Evolutionary conservation across 2,888 invertebrate species (phyloP), one percentile per base, ranked within the genome.

Genomic region (Volucella zonaria): DNA sequence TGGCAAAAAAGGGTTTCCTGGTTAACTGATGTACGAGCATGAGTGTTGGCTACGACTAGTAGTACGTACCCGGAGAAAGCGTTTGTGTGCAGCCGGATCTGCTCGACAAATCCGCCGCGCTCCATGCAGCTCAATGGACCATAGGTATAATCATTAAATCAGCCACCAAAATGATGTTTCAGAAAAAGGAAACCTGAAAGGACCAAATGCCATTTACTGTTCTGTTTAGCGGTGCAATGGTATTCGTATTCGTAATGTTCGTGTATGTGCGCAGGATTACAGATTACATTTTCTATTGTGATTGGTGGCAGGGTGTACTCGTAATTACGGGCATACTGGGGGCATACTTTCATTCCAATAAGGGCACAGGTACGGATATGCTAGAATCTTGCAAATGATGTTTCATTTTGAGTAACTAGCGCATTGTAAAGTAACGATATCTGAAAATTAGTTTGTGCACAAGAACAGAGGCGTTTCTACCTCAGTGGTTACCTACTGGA

Each of bases 121-220:
- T 31, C 45, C 47, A 51, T 79, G 74, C 79, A 64, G 74, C 64
- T 75, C 59, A 68, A 68, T 79, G 82, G 74, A 70, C 70, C 74
- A 66, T 68, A 70, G 79, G 79, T 75, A 79, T 71, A 79, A 79
- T 83, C 82, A 70, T 83, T 75, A 79, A 83, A 83, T 79, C 82
- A 79, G 74, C 66, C 66, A 47, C 66, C 79, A 54, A 83, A 82
- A 61, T 70, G 56, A 56, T 75, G 74, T 68, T 47, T 18, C 51
- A 49, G 14, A 43, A 45, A 11, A 42, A 38, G 15, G 62, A 31
- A 12, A 78, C 47, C 40, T 10, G 47, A 45, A 42, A 71, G 66
- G 31, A 73, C 56, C 12, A 6, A 77, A 78, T 75, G 45, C 47
- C 52, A 76, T 81, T 52, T 70, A 68, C 56, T 62, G 52, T 52